phyloP scores from a whole-genome alignment of 2,888 invertebrate species.

The Hydraecia micacea region DNA sequence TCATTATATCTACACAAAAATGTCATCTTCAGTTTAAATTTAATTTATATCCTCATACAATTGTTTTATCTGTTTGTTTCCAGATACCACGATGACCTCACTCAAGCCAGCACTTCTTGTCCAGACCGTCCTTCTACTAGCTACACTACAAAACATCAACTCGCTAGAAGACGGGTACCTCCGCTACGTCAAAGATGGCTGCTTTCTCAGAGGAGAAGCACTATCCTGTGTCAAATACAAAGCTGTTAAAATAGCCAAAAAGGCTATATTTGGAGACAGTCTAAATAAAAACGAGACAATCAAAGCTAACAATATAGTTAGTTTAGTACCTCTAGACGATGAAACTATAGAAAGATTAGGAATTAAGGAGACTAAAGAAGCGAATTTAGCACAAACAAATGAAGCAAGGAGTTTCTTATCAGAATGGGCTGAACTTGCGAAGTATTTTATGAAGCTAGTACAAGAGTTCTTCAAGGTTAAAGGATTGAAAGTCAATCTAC shows the following conservation, averaged over 20 bases:
- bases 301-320: conserved; percentile 80
- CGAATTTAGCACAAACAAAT: conserved; percentile 56
- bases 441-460: conserved; percentile 84
- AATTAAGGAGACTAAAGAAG: conserved; percentile 71
- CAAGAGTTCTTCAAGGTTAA: conserved; percentile 85
- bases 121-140: conserved; percentile 62
- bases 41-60: background rate
- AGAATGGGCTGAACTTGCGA: conserved; percentile 86
- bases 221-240: conserved; percentile 86
- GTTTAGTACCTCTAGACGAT: conserved; percentile 83
- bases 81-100: conserved; percentile 65
- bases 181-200: conserved; percentile 85
- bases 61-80: conserved; percentile 12
- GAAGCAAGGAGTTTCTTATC: conserved; percentile 83
- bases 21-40: too few species aligned
- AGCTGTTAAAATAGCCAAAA: conserved; percentile 85
- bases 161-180: conserved; percentile 83
- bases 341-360: conserved; percentile 77
- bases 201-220: conserved; percentile 83
- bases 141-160: conserved; percentile 65
- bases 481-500: conserved; percentile 83
- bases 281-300: conserved; percentile 81
- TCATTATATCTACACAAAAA: too few species aligned
- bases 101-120: conserved; percentile 42
- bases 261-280: conserved; percentile 81